Percentiles rank a stretch among this genome's conserved stretches.
phyloP scores from a whole-genome alignment of 2,113 vertebrate species.

The Embiotoca jacksoni region DNA sequence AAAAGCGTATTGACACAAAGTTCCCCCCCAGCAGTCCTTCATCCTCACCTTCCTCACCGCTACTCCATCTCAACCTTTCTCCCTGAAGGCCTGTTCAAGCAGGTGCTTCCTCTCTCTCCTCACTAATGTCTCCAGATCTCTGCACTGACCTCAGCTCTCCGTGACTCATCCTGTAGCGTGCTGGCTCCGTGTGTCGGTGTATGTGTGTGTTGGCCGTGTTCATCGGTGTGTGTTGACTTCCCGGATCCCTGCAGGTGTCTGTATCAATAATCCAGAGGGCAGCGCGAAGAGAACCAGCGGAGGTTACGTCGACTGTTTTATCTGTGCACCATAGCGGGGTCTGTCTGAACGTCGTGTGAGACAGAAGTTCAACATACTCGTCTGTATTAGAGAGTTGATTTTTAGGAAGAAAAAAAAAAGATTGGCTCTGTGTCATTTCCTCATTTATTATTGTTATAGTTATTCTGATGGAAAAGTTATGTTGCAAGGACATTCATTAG shows the following conservation, averaged over 20 bases:
- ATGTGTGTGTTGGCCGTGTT: conserved; percentile 60
- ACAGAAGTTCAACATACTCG: too few species aligned
- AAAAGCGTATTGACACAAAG: not conserved
- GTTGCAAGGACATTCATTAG: too few species aligned
- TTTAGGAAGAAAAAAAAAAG: too few species aligned
- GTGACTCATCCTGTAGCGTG: conserved; percentile 65
- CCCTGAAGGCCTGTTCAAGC: conserved; percentile 32
- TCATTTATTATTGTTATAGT: too few species aligned
- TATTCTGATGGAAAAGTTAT: too few species aligned
- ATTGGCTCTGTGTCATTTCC: too few species aligned
- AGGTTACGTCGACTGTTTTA: conserved; percentile 38
- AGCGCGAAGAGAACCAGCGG: conserved; percentile 46
- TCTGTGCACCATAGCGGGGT: not conserved
- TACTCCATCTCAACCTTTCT: not conserved
- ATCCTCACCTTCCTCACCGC: not conserved
- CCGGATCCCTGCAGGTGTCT: conserved; percentile 68
- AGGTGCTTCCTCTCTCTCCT: conserved; percentile 76
- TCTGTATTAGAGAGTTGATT: too few species aligned
- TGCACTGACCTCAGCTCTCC: conserved; percentile 73
- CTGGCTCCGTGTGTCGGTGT: conserved; percentile 28
- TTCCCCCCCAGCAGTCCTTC: not conserved
- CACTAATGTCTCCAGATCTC: conserved; percentile 57
- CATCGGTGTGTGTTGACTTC: conserved; percentile 59
- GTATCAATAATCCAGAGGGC: conserved; percentile 61
- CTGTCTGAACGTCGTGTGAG: too few species aligned